Conservation (phyloP, 2,797 vertebrate genomes). For the Basileuterus tristriatus region DNA sequence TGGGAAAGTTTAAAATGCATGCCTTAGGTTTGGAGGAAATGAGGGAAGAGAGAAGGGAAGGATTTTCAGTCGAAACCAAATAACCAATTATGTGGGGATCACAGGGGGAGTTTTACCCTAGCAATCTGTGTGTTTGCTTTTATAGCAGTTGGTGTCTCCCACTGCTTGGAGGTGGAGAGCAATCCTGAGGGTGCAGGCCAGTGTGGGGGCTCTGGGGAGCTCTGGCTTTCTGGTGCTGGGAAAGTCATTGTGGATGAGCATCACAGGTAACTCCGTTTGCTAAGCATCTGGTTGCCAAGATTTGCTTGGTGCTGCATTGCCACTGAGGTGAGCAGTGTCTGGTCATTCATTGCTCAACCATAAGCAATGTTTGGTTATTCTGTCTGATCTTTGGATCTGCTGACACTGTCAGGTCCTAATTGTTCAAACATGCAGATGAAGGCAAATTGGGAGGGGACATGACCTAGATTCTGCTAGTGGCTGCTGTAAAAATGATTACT, state of each 20-base stretch:
- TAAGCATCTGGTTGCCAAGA: not conserved
- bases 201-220: not conserved
- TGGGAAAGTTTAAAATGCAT: not conserved
- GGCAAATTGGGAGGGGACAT: not conserved
- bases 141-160: not conserved
- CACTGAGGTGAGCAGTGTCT: not conserved
- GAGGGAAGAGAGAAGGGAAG: not conserved
- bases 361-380: not conserved
- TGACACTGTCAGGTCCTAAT: not conserved
- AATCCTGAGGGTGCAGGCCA: not conserved
- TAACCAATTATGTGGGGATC: not conserved
- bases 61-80: not conserved
- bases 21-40: not conserved
- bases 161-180: not conserved
- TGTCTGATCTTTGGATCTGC: not conserved
- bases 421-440: not conserved
- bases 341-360: not conserved
- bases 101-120: not conserved
- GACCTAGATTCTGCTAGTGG: not conserved
- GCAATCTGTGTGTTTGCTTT: not conserved
- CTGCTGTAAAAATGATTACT: not conserved
- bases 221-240: not conserved
- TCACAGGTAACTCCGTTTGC: not conserved
- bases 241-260: not conserved
- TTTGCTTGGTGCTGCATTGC: not conserved